A percentile compares a stretch with the other conserved stretches of the same genome.
phyloP scores from a whole-genome alignment of 1,140 invertebrate genomes.

The Aphidius ervi region DNA sequence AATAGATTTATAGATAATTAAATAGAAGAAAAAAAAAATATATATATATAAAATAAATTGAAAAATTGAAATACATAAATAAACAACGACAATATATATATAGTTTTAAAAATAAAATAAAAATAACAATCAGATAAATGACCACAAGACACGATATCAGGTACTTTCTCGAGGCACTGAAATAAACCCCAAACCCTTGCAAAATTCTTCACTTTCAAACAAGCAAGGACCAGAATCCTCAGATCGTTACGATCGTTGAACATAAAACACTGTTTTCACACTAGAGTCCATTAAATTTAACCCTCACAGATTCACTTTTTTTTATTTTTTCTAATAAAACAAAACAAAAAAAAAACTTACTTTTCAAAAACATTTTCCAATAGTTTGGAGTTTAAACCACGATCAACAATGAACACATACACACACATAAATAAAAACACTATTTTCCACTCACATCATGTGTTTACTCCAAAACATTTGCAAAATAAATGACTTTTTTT shows the following conservation, averaged over 20 bases:
- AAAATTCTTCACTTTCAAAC: slow-evolving; percentile 13
- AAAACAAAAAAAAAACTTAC: neutral
- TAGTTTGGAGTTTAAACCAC: no score
- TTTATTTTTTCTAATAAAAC: no score
- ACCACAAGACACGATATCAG: slow-evolving; percentile 11
- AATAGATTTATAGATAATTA: no score
- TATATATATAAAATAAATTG: no score
- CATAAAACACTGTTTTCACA: slow-evolving; percentile 2
- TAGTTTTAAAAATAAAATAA: neutral
- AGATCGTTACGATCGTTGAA: slow-evolving; percentile 7
- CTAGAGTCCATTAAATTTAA: slow-evolving; percentile 11
- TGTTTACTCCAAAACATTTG: neutral
- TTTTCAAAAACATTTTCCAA: neutral
- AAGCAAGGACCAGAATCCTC: neutral
- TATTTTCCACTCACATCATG: no score
- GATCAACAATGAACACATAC: no score
- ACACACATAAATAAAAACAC: no score
- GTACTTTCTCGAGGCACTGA: slow-evolving; percentile 6
- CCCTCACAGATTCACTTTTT: neutral
- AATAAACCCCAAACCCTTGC: slow-evolving; percentile 10
- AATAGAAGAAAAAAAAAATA: no score
- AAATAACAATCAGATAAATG: slow-evolving; percentile 9
- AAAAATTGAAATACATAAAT: neutral
- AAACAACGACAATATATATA: neutral
- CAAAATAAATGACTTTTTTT: neutral